These are phyloP conservation scores for Lasiurus cinereus DNA, from an alignment of 2,113 vertebrate genomes.

Conservation along the genomic window DNA sequence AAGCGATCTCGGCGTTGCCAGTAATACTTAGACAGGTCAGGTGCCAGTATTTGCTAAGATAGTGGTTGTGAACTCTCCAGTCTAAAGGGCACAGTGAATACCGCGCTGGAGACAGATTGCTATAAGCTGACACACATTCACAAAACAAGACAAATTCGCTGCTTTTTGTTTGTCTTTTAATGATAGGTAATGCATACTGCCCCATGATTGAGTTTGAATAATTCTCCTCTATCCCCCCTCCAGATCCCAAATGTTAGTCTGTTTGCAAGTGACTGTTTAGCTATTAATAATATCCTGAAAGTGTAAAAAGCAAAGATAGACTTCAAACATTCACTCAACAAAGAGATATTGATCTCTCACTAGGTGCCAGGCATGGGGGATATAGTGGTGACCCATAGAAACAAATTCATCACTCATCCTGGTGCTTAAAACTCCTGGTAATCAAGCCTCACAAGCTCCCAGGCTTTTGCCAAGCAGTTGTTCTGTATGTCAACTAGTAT, in stretches of 20 bases:
- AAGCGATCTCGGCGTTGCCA: conserved; percentile 40
- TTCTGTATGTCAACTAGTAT: background rate
- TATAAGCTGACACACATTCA: background rate
- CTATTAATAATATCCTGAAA: background rate
- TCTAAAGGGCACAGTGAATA: conserved; percentile 50
- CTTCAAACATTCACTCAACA: background rate
- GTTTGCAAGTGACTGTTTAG: background rate
- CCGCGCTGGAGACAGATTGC: conserved; percentile 32
- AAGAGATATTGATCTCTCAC: background rate
- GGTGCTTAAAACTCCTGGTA: background rate
- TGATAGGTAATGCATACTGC: background rate
- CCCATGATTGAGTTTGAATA: background rate
- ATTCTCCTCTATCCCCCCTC: background rate
- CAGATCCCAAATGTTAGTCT: background rate
- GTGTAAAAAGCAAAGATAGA: background rate
- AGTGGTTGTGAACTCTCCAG: conserved; percentile 19
- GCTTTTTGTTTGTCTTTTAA: background rate
- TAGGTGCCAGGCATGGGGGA: background rate
- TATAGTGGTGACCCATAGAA: background rate
- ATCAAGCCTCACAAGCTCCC: background rate
- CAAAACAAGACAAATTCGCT: background rate
- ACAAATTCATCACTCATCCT: background rate
- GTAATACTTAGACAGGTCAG: conserved; percentile 61
- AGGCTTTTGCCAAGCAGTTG: background rate
- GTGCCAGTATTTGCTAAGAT: conserved; percentile 63